Conservation (phyloP, 2,113 vertebrate species). For the Dinomys branickii region DNA sequence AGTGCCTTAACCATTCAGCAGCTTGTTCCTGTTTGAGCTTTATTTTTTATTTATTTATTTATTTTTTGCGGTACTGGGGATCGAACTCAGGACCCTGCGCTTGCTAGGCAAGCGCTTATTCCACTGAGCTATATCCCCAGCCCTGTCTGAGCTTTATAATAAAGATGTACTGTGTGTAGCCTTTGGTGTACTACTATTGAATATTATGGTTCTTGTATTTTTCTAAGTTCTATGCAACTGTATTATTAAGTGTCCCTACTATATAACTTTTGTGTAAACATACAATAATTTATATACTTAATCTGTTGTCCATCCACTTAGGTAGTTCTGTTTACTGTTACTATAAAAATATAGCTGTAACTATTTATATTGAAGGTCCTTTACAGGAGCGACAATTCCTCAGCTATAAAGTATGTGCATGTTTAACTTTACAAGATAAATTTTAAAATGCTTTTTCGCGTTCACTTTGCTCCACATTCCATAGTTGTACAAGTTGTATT, state of each 20-base stretch:
- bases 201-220: neutral
- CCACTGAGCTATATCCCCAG: too few species aligned
- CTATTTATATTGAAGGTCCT: neutral
- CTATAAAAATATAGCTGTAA: neutral
- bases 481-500: neutral
- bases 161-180: neutral
- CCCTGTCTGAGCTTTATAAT: slow-evolving; percentile 55
- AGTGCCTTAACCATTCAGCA: slow-evolving; percentile 5
- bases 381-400: slow-evolving; percentile 11
- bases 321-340: neutral
- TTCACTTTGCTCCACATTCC: neutral
- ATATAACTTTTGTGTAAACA: neutral
- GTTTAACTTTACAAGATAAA: slow-evolving; percentile 43
- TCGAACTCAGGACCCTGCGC: too few species aligned
- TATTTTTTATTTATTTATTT: too few species aligned
- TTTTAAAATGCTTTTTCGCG: neutral
- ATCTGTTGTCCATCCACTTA: neutral
- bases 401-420: neutral
- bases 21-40: slow-evolving; percentile 27
- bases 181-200: neutral
- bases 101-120: too few species aligned
- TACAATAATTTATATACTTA: neutral
- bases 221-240: neutral
- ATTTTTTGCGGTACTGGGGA: too few species aligned
- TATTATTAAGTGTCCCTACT: neutral